Base-by-base conservation (phyloP, 2,113 vertebrate species). In the Hippocampus mohnikei region DNA sequence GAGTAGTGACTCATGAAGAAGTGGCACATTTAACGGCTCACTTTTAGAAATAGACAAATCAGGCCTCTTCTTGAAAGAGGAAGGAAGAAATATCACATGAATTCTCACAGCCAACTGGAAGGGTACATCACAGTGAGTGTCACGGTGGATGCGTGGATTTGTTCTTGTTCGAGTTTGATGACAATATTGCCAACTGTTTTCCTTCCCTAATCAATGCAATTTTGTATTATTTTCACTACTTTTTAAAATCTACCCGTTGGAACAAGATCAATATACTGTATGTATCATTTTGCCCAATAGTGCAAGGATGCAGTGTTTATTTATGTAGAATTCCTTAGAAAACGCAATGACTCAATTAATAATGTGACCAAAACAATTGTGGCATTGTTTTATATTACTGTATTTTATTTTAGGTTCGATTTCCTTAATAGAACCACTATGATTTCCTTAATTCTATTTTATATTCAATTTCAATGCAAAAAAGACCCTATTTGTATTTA, bases 21-120 rank as follows among this genome's bases (percentile, higher is more conserved):
- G 79, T 83, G 80, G 41, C 64, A 50, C 80, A 81, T 84, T 68
- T 75, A 63, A 62, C 81, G 66, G 73, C 71, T 74, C 75, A 81
- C 72, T 81, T 83, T 84, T 65, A 72, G 53, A 74, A 61, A 76
- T 65, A 65, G 42, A 60, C 25, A 33, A 72, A 83, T 42, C 71
- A 74, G 77, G 37, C 37, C 48, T 8, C 41, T 37, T 59, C 74
- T 75, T 65, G 52, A 76, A 77, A 69, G 63, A 67, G 56, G 69
- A 63, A n/a, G 62, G 40, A 42, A 59, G 40, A 33, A 74, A 61
- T 71, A 74, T 67, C 66, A 71, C 29, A 56, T 20, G 41, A 33
- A 64, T n/a, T 53, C 69, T 58, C 44, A 52, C 41, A 59, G 56
- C 62, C 37, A 69, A 61, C 42, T 55, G 40, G 18, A 63, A 12